Evolutionary conservation across 2,113 vertebrate species (phyloP).

Genomic region (Perca schrenkii): DNA sequence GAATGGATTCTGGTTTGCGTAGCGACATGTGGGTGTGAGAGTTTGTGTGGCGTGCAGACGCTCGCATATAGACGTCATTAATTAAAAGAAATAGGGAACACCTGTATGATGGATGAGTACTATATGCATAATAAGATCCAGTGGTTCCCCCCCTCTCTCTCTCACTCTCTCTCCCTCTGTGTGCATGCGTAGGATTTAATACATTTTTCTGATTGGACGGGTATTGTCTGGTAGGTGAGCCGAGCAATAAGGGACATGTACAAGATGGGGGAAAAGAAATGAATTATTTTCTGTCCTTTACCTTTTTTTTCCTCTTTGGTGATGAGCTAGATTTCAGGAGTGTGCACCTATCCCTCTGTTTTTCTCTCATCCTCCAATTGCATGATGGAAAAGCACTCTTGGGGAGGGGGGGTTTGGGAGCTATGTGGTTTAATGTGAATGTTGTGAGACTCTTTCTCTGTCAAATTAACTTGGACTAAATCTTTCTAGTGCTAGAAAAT

Average conservation of each 20-base stretch:
- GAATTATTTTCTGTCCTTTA: conserved; percentile 24
- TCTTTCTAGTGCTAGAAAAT: conserved; percentile 18
- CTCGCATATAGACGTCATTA: conserved; percentile 66
- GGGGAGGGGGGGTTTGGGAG: conserved; percentile 50
- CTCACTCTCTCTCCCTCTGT: background rate
- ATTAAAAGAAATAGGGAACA: conserved; percentile 78
- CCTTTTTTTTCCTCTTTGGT: conserved; percentile 34
- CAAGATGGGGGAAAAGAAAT: conserved; percentile 19
- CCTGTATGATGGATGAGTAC: conserved; percentile 75
- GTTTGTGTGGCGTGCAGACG: conserved; percentile 45
- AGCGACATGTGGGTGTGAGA: conserved; percentile 39
- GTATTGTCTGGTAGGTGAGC: conserved; percentile 48
- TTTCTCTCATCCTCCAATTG: conserved; percentile 21
- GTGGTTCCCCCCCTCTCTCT: conserved; percentile 16
- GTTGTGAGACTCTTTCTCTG: conserved; percentile 23
- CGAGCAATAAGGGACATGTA: conserved; percentile 44
- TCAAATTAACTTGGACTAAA: conserved; percentile 48
- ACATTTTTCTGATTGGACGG: conserved; percentile 52
- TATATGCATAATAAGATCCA: conserved; percentile 73
- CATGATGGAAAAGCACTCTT: conserved; percentile 41
- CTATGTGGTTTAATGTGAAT: conserved; percentile 40
- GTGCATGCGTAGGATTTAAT: conserved; percentile 17
- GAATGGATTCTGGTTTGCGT: conserved; percentile 15
- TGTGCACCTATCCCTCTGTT: conserved; percentile 14
- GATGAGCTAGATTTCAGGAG: conserved; percentile 54